Conservation (phyloP, 2,888 invertebrate species). For the Amphipoea oculea region DNA sequence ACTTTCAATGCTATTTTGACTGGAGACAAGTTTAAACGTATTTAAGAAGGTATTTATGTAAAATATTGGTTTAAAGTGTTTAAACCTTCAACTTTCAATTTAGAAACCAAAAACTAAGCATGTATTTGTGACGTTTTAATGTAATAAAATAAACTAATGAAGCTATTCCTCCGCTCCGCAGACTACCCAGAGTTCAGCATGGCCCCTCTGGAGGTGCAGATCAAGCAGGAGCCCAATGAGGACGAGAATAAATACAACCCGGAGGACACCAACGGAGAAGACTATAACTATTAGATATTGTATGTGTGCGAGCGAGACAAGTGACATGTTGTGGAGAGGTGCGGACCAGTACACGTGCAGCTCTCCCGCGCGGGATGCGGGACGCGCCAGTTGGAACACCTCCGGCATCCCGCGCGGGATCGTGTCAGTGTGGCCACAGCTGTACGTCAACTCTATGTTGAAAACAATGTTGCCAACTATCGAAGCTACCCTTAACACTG, state of each 20-base stretch:
- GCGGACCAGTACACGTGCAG: not conserved
- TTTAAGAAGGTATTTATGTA: too few species aligned
- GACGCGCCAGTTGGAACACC: not conserved
- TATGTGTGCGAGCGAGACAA: not conserved
- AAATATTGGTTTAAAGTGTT: too few species aligned
- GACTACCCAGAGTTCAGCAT: conserved; percentile 92
- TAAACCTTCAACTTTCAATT: too few species aligned
- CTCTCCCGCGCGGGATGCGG: not conserved
- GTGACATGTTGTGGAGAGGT: not conserved
- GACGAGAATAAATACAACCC: conserved; percentile 94
- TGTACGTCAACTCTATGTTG: not conserved
- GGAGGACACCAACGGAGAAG: conserved; percentile 84
- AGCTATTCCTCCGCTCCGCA: conserved; percentile 28
- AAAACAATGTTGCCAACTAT: not conserved
- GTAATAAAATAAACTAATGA: not conserved
- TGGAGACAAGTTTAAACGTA: too few species aligned
- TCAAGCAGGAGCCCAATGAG: conserved; percentile 92
- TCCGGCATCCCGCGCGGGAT: not conserved
- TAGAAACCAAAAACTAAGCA: too few species aligned
- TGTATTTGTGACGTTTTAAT: not conserved
- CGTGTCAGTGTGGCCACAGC: not conserved
- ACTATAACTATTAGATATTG: conserved; percentile 72
- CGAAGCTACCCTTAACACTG: not conserved
- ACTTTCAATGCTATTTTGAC: too few species aligned
- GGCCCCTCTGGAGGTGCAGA: conserved; percentile 91